Evolutionary conservation across 2,888 invertebrate species (phyloP), one percentile per base, ranked within the genome.

Genomic region (Andrena chrysosceles): DNA sequence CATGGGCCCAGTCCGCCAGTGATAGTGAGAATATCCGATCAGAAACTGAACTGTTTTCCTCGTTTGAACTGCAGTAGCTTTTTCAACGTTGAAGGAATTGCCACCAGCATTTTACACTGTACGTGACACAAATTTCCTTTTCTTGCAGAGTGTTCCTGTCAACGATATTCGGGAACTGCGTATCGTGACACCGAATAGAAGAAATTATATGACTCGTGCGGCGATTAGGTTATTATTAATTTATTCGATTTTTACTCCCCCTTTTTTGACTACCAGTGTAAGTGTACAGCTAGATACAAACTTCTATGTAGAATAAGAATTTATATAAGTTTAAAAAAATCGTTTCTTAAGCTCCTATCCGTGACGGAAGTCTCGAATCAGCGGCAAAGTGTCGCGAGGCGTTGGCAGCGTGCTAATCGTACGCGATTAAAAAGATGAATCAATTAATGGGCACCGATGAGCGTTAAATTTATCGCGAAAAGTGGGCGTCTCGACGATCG

Each of bases 151-250:
- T 62, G 1, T 74, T 85, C 8, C 42, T 87, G 33, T 48, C 62
- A 8, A n/a, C 33, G 16, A 48, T 87, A 7, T 87, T 85, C 26
- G 84, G 80, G 56, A 81, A 66, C 7, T 87, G 87, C 31, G 33
- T 20, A 23, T 16, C 64, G 5, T 86, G 68, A 86, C 62, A 10
- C 2, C 42, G 42, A 16, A 42, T 16, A 16, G 3, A 4, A 52
- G 20, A 42, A 4, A 71, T n/a, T 8, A n/a, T 7, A 3, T 1
- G 10, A 59, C 29, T 35, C 6, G 23, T 1, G 10, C n/a, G 13
- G 13, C n/a, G 1, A 26, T 48, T 75, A 56, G 48, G 10, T 71
- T 42, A 64, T 26, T 13, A 42, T 72, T 75, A 54, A 52, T 69
- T 74, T 75, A 77, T 68, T 74, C 67, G 3, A 23, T 62, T 54